These are phyloP conservation scores for Eristalis tenax DNA, from an alignment of 2,888 invertebrate genomes.

Conservation along the genomic window DNA sequence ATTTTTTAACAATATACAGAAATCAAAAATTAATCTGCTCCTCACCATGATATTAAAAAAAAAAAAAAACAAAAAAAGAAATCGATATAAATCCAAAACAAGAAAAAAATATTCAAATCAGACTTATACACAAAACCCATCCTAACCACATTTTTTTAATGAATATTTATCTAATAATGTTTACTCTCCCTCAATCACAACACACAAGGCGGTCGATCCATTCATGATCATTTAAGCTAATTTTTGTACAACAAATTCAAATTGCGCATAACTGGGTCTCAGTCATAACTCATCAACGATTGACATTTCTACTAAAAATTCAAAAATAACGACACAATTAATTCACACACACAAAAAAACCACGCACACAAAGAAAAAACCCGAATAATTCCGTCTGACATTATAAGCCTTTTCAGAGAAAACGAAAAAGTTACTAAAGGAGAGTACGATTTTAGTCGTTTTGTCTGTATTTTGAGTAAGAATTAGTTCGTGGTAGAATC, in stretches of 20 bases:
- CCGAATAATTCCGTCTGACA: slow-evolving; percentile 52
- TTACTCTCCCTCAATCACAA: not conserved
- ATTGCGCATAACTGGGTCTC: slow-evolving; percentile 37
- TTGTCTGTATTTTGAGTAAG: not conserved
- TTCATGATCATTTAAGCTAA: slow-evolving; percentile 38
- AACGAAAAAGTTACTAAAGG: not conserved
- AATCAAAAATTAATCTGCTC: not conserved
- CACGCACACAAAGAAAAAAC: not conserved
- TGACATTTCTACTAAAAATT: slow-evolving; percentile 44
- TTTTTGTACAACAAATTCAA: slow-evolving; percentile 8
- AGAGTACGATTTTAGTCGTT: not conserved
- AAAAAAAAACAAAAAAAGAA: slow-evolving; percentile 21
- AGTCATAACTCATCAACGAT: slow-evolving; percentile 47
- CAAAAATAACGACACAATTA: slow-evolving; percentile 21
- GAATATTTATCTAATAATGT: not conserved
- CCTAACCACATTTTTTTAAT: slow-evolving; percentile 37
- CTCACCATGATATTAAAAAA: slow-evolving; percentile 20
- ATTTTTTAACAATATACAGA: slow-evolving; percentile 12
- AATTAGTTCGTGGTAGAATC: too few species aligned
- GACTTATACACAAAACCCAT: slow-evolving; percentile 23
- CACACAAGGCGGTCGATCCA: slow-evolving; percentile 48
- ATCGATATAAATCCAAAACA: not conserved
- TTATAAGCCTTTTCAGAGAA: slow-evolving; percentile 23
- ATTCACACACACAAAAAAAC: slow-evolving; percentile 12
- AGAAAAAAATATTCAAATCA: slow-evolving; percentile 4